phyloP scores from a whole-genome alignment of 2,113 vertebrate genomes.

The Trichomycterus rosablanca region DNA sequence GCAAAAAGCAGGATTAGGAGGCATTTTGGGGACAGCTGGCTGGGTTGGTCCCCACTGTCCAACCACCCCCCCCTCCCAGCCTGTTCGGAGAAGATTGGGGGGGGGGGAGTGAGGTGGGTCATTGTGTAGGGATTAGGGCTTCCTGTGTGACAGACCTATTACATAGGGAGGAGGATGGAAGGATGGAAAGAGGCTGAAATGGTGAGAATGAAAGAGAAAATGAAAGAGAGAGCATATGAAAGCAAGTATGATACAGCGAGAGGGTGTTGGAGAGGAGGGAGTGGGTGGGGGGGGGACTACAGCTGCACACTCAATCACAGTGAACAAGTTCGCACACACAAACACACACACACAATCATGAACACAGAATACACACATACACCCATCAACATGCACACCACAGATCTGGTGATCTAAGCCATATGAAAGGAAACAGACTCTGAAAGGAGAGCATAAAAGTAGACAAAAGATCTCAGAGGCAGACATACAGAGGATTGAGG shows the following conservation, averaged over 20 bases:
- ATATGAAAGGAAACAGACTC: constrained; percentile 62
- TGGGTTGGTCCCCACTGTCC: constrained; percentile 63
- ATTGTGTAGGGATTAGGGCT: constrained; percentile 75
- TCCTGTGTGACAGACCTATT: constrained; percentile 75
- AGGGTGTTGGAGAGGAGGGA: constrained; percentile 45
- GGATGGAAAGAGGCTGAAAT: constrained; percentile 59
- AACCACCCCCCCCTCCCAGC: constrained; percentile 63
- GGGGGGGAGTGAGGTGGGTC: constrained; percentile 55
- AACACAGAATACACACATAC: constrained; percentile 42
- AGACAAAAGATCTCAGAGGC: constrained; percentile 56
- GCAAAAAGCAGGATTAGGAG: constrained; percentile 63
- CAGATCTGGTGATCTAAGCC: constrained; percentile 57
- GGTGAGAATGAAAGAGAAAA: constrained; percentile 71
- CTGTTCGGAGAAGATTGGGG: constrained; percentile 61
- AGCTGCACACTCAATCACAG: constrained; percentile 73
- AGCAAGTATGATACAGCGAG: constrained; percentile 62
- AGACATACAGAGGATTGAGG: constrained; percentile 40
- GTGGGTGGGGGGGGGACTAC: constrained; percentile 54
- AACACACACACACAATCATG: constrained; percentile 41
- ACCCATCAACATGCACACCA: constrained; percentile 46
- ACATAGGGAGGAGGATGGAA: constrained; percentile 57
- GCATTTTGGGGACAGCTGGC: constrained; percentile 76
- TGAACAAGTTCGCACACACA: constrained; percentile 61
- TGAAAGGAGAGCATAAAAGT: constrained; percentile 52
- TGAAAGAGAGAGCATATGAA: constrained; percentile 66